These are phyloP conservation scores for Anguilla pacifica DNA, from an alignment of 2,797 vertebrate genomes.

Conservation along the genomic window DNA sequence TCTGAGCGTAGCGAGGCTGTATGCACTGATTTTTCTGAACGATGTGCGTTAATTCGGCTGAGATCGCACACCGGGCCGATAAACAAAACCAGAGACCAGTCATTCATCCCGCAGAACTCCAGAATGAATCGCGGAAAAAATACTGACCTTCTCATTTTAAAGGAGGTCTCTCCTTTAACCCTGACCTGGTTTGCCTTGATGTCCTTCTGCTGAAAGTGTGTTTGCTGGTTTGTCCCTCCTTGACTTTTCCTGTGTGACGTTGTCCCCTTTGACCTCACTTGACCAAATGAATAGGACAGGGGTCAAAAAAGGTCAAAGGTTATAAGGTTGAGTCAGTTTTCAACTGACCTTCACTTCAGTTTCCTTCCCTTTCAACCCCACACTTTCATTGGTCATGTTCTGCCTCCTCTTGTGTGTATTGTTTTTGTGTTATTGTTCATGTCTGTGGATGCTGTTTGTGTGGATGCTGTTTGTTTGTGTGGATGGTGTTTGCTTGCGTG, in stretches of 20 bases:
- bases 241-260: constrained; percentile 23
- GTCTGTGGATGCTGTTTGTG: not conserved
- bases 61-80: not conserved
- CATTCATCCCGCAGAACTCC: not conserved
- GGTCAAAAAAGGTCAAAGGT: constrained; percentile 51
- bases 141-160: constrained; percentile 47
- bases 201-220: constrained; percentile 32
- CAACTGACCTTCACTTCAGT: constrained; percentile 11
- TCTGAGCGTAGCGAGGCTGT: not conserved
- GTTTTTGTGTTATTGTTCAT: constrained; percentile 6
- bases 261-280: constrained; percentile 48
- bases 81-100: not conserved
- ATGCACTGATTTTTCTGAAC: not conserved
- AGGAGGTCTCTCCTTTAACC: constrained; percentile 21
- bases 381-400: not conserved
- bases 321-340: constrained; percentile 10
- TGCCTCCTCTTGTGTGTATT: not conserved
- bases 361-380: not conserved
- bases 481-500: not conserved
- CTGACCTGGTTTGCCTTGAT: constrained; percentile 35
- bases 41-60: too few species aligned
- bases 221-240: constrained; percentile 25
- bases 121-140: not conserved
- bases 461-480: constrained; percentile 26
- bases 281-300: constrained; percentile 38